Evolutionary conservation across 1,140 invertebrate genomes (phyloP), one percentile per base, ranked within the genome.

Genomic region (Bombus superbus): DNA sequence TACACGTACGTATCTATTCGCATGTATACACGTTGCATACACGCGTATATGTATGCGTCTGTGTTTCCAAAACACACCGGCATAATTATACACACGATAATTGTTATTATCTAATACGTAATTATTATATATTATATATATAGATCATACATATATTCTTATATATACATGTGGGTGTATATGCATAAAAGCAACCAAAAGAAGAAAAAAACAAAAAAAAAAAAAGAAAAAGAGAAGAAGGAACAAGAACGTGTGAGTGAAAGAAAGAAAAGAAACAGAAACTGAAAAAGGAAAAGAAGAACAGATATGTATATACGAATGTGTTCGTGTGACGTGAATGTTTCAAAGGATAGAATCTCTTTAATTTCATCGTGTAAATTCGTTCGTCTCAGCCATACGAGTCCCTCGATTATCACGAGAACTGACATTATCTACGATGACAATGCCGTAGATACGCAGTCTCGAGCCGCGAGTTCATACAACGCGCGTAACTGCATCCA

Each of bases 81-180:
- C 68, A 71, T 81, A 81, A 72, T 81, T 71, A 53, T 47, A 32
- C 71, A 81, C 79, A 71, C 28, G 38, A 72, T 72, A 73, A 81
- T 81, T 73, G 68, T 73, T 81, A 81, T 72, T 42, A 42, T 73
- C 47, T 42, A 72, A 68, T 68, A 82, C 71, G 42, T 83, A 82
- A 82, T 82, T 82, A 53, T 81, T 71, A 72, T 44, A 66, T 44
- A 78, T 18, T 81, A 80, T 78, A 78, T 57, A 38, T 57, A 38
- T 25, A 78, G 22, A 79, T 79, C 10, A 68, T 40, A 79, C 35
- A 75, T 78, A 83, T 83, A 83, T 78, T 78, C 74, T 83, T 83
- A 68, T 84, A 79, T 84, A 83, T 74, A 84, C 74, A 78, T 78
- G 38, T 78, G 82, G 47, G n/a, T 57, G 64, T 68, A 78, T 79